phyloP scores from a whole-genome alignment of 2,888 invertebrate species.

The Caenorhabditis macrosperma region DNA sequence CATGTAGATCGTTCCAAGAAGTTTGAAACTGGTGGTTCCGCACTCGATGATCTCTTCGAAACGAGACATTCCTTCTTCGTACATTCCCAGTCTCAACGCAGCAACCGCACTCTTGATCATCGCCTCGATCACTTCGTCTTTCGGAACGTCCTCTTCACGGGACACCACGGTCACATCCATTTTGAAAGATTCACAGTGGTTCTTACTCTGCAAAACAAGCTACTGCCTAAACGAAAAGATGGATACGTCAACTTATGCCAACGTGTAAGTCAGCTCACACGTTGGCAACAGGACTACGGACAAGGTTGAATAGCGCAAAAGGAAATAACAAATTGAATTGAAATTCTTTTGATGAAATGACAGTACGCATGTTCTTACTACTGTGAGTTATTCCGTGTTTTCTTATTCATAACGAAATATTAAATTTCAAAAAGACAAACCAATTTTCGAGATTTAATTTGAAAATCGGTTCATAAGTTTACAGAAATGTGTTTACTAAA shows the following conservation, averaged over 20 bases:
- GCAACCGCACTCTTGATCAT: conserved; percentile 21
- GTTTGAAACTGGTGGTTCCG: conserved; percentile 29
- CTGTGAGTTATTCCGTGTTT: too few relatives aligned
- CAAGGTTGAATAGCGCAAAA: too few relatives aligned
- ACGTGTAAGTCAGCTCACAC: too few relatives aligned
- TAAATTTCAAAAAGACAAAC: too few relatives aligned
- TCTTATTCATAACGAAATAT: too few relatives aligned
- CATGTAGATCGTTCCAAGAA: conserved; percentile 42
- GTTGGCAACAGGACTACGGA: too few relatives aligned
- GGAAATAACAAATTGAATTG: too few relatives aligned
- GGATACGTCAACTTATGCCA: neutral
- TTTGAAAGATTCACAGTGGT: neutral
- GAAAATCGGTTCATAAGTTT: too few relatives aligned
- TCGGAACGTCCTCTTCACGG: conserved; percentile 20
- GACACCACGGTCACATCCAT: conserved; percentile 28
- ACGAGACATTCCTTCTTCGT: conserved; percentile 15
- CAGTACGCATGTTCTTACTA: too few relatives aligned
- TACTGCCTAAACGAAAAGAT: neutral
- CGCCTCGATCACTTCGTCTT: conserved; percentile 12
- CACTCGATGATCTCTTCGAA: conserved; percentile 28
- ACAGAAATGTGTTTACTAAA: too few relatives aligned
- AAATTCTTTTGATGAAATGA: too few relatives aligned
- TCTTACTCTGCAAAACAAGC: neutral
- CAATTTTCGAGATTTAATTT: too few relatives aligned
- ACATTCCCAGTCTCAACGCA: conserved; percentile 18